phyloP scores from a whole-genome alignment of 2,797 vertebrate species.

The Liasis olivaceus region DNA sequence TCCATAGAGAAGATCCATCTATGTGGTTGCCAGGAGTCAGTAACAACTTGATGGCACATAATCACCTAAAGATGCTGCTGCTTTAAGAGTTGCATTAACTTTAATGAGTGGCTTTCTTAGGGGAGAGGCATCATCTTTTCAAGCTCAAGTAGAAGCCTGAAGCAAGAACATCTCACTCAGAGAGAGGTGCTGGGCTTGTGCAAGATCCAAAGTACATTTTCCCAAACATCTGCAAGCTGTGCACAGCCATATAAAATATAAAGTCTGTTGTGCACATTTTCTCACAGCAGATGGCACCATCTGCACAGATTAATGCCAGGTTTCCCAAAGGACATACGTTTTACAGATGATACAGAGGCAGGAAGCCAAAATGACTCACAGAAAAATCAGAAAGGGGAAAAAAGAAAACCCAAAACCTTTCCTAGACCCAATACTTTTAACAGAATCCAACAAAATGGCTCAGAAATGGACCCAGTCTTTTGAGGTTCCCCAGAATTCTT shows the following conservation, averaged over 20 bases:
- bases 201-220: not conserved
- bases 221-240: not conserved
- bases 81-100: not conserved
- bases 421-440: not conserved
- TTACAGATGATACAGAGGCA: not conserved
- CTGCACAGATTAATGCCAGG: not conserved
- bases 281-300: constrained; percentile 19
- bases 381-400: not conserved
- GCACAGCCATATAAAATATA: not conserved
- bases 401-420: not conserved
- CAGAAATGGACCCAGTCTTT: not conserved
- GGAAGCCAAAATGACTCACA: not conserved
- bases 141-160: not conserved
- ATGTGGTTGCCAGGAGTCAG: not conserved
- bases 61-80: not conserved
- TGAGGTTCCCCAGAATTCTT: not conserved
- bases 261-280: not conserved
- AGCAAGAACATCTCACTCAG: not conserved
- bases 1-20: not conserved
- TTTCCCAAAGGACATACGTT: not conserved
- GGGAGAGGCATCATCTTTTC: not conserved
- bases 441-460: not conserved
- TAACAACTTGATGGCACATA: not conserved
- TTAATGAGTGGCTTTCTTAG: not conserved
- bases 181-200: not conserved